Conservation (phyloP, 2,113 vertebrate species). For the Poeciliopsis retropinna region DNA sequence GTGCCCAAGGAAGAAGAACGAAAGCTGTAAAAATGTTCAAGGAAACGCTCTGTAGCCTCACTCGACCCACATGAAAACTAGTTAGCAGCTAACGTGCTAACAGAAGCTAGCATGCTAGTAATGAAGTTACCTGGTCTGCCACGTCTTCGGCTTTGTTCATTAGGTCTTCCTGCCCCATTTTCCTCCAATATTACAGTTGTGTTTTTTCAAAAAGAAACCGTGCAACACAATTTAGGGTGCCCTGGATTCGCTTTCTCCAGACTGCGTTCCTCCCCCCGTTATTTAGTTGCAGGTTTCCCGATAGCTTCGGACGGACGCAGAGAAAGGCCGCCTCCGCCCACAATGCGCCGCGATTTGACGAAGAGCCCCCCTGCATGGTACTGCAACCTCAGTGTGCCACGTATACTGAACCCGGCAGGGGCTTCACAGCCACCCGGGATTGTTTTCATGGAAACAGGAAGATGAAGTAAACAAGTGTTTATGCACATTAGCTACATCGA, state of each 20-base stretch:
- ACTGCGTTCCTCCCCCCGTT: constrained; percentile 34
- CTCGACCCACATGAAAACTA: constrained; percentile 23
- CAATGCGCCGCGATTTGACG: constrained; percentile 79
- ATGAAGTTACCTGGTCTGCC: constrained; percentile 81
- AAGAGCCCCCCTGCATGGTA: constrained; percentile 51
- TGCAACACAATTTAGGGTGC: constrained; percentile 2
- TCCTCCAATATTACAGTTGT: constrained; percentile 15
- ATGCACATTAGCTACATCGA: too few relatives aligned
- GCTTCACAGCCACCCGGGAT: neutral
- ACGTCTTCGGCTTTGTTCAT: constrained; percentile 84
- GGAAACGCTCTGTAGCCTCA: neutral
- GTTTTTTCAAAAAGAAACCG: neutral
- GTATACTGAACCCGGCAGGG: constrained; percentile 61
- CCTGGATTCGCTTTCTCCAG: constrained; percentile 9
- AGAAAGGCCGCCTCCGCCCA: constrained; percentile 83
- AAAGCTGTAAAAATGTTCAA: neutral
- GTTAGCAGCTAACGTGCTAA: constrained; percentile 64
- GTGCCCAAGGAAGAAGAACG: neutral
- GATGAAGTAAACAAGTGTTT: too few relatives aligned
- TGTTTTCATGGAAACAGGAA: constrained; percentile 7
- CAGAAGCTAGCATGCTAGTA: constrained; percentile 47
- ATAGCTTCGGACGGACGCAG: constrained; percentile 40
- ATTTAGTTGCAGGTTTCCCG: constrained; percentile 67
- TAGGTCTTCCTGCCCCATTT: constrained; percentile 82
- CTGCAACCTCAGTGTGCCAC: constrained; percentile 78